Evolutionary conservation across 1,140 invertebrate species (phyloP), one percentile per base, ranked within the genome.

Genomic region (Phenacoccus solenopsis): DNA sequence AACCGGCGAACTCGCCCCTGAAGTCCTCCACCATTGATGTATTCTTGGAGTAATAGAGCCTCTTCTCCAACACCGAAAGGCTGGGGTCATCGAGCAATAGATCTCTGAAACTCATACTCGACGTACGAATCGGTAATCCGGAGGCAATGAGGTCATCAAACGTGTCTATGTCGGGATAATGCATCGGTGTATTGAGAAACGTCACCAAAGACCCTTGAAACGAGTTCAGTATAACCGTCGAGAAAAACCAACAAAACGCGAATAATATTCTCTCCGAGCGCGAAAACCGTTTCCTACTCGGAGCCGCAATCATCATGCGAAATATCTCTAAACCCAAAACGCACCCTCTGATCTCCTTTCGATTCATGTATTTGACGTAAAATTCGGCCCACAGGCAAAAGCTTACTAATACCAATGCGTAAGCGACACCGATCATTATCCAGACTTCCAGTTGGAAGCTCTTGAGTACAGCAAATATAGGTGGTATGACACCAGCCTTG

Each of bases 401-500:
- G 1, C 73, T 70, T 0, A 76, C 1, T 1, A 70, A 73, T 0
- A 74, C 70, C 0, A 76, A 22, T 2, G 75, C 35, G 10, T 73
- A 72, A 0, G 74, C 73, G 0, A 75, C 20, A 0, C 76, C 25
- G 0, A 79, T 69, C 57, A 75, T 73, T 0, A 73, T 22, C 79
- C 80, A 81, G 5, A 80, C 73, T 0, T 71, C 69, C 0, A 71
- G 57, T 10, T 75, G 69, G 61, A 81, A 80, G 70, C 79, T 75
- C 27, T 74, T 68, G 73, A 78, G 78, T 5, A 80, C 77, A 20
- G 77, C 73, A 38, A 79, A 70, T 75, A 79, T 78, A 30, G 78
- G 74, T 0, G 80, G 80, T 69, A 81, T 77, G 35, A 73, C 73
- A 1, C 61, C 21, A n/a, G 80, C 75, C 73, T 80, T 80, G 0